phyloP scores from a whole-genome alignment of 2,797 vertebrate species.

The Podarcis siculus region DNA sequence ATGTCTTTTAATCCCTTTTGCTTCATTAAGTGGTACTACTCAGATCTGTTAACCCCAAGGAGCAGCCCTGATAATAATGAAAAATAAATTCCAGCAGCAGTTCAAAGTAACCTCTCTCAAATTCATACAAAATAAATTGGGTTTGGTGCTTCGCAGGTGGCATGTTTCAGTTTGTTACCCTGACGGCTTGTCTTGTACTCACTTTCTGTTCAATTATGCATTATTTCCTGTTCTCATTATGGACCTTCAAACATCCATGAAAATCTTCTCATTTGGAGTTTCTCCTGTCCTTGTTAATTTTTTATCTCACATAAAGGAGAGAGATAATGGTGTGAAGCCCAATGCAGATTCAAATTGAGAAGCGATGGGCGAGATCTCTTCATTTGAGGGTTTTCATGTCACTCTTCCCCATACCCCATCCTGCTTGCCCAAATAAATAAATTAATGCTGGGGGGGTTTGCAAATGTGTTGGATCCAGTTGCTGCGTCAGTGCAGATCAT shows the following conservation, averaged over 20 bases:
- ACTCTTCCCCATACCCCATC: not conserved
- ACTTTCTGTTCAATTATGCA: conserved; percentile 73
- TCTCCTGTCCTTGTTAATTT: conserved; percentile 71
- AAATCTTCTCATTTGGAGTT: conserved; percentile 75
- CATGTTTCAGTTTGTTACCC: conserved; percentile 61
- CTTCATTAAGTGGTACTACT: conserved; percentile 54
- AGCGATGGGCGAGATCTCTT: not conserved
- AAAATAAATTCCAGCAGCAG: conserved; percentile 60
- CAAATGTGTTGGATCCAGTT: not conserved
- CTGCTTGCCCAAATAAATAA: conserved; percentile 2
- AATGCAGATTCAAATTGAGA: not conserved
- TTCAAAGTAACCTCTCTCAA: conserved; percentile 65
- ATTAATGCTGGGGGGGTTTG: not conserved
- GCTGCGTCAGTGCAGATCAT: not conserved
- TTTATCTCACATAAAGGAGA: conserved; percentile 69
- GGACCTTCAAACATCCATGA: conserved; percentile 74
- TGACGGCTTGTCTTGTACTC: conserved; percentile 56
- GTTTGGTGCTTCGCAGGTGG: conserved; percentile 45
- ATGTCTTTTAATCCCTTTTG: not conserved
- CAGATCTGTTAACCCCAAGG: conserved; percentile 2
- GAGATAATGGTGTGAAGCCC: conserved; percentile 67
- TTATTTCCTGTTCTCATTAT: conserved; percentile 74
- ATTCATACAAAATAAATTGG: conserved; percentile 56
- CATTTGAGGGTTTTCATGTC: not conserved
- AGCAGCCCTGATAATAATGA: conserved; percentile 29